Conservation (phyloP, 1,140 invertebrate species). For the Paralvinella palmiformis region DNA sequence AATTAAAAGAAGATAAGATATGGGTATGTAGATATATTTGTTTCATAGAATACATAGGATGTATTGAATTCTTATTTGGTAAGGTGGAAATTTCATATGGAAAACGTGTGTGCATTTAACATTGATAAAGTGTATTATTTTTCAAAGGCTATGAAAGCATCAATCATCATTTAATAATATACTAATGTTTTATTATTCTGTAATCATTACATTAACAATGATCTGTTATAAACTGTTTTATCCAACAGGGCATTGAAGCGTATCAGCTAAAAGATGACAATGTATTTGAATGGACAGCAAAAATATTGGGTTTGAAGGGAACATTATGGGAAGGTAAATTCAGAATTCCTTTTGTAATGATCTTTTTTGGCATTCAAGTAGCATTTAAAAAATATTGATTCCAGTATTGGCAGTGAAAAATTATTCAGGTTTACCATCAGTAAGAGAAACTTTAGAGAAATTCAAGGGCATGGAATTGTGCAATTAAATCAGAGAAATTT, state of each 20-base stretch:
- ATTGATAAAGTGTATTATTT: no score
- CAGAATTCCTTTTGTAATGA: no score
- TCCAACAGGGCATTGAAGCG: conserved; percentile 34
- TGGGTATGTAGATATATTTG: conserved; percentile 42
- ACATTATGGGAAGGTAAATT: conserved; percentile 42
- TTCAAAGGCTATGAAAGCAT: no score
- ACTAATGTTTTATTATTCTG: neutral
- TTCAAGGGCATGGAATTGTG: no score
- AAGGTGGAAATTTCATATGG: no score
- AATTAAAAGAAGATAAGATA: conserved; percentile 27
- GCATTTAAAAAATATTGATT: neutral
- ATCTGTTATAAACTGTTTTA: neutral
- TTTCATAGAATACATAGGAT: no score
- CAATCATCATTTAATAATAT: neutral
- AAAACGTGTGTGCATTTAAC: no score
- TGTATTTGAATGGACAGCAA: conserved; percentile 44
- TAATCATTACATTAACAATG: neutral
- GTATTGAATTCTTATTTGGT: no score
- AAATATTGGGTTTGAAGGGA: conserved; percentile 35
- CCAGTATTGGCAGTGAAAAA: no score
- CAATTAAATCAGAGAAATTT: no score
- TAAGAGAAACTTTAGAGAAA: no score
- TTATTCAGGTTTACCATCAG: no score
- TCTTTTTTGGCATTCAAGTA: neutral
- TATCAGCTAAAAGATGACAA: conserved; percentile 33